A percentile compares a stretch with the other conserved stretches of the same genome.
These are phyloP conservation scores for Malacoraja senta DNA, from an alignment of 2,797 vertebrate species.

Conservation along the genomic window DNA sequence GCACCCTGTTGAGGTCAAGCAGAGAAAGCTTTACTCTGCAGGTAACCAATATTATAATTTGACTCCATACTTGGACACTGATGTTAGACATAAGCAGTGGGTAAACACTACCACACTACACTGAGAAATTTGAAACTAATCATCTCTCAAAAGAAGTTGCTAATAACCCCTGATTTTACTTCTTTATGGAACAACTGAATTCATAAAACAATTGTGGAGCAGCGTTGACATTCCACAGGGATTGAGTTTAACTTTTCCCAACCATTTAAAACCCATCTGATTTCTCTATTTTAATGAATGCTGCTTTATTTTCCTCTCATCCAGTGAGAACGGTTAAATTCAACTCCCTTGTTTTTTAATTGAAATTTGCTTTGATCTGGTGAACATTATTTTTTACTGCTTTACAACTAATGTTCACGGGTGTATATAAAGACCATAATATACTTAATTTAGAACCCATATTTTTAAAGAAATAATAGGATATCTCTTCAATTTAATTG, in stretches of 20 bases:
- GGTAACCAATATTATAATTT: not conserved
- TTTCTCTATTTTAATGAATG: not conserved
- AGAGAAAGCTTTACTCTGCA: not conserved
- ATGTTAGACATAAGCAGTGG: not conserved
- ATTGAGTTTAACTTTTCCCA: not conserved
- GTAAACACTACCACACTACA: not conserved
- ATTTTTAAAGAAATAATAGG: not conserved
- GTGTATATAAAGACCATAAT: not conserved
- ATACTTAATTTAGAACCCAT: not conserved
- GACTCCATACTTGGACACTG: not conserved
- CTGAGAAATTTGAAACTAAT: not conserved
- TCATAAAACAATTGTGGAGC: not conserved
- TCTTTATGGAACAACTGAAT: slow-evolving; percentile 23
- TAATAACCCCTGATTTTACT: not conserved
- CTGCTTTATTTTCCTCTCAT: not conserved
- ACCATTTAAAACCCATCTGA: not conserved
- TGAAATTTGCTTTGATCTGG: not conserved
- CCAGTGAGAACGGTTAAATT: not conserved
- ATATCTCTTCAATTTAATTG: not conserved
- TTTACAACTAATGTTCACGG: not conserved
- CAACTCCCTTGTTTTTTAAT: not conserved
- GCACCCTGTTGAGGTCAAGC: not conserved
- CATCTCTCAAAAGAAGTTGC: not conserved
- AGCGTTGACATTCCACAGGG: not conserved
- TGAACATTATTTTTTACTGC: not conserved